Percentiles rank a stretch among this genome's conserved stretches.
Evolutionary conservation across 2,113 vertebrate genomes (phyloP).

Genomic region (Seriola dumerili): DNA sequence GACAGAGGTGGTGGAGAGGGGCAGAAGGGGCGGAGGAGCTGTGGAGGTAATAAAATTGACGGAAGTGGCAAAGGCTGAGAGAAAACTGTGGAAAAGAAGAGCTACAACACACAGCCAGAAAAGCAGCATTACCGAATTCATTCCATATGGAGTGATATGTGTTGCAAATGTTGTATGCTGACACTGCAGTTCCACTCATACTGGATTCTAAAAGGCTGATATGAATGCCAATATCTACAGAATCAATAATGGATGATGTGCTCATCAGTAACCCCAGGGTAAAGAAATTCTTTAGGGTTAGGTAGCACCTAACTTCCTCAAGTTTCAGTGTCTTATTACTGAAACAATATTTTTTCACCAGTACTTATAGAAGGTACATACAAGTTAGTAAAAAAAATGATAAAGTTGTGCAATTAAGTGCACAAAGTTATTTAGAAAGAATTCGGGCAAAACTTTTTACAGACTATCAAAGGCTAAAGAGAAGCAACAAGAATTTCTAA

Average conservation of each 20-base stretch:
- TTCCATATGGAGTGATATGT: neutral
- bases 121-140: neutral
- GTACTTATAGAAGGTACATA: neutral
- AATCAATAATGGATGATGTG: slow-evolving; percentile 15
- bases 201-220: slow-evolving; percentile 20
- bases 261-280: neutral
- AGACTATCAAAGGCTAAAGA: neutral
- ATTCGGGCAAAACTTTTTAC: no score
- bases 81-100: neutral
- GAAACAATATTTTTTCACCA: neutral
- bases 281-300: neutral
- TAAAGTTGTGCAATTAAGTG: neutral
- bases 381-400: neutral
- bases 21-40: neutral
- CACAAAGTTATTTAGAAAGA: no score
- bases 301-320: neutral
- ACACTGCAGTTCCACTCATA: slow-evolving; percentile 1
- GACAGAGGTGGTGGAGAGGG: neutral
- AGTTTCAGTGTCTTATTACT: no score
- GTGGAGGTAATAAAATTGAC: neutral
- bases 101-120: neutral
- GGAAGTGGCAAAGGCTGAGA: neutral
- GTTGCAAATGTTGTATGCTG: neutral
- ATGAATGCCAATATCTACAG: slow-evolving; percentile 1
- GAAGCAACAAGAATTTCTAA: neutral